Evolutionary conservation across 1,140 invertebrate species (phyloP).

Genomic region (Polyergus mexicanus): DNA sequence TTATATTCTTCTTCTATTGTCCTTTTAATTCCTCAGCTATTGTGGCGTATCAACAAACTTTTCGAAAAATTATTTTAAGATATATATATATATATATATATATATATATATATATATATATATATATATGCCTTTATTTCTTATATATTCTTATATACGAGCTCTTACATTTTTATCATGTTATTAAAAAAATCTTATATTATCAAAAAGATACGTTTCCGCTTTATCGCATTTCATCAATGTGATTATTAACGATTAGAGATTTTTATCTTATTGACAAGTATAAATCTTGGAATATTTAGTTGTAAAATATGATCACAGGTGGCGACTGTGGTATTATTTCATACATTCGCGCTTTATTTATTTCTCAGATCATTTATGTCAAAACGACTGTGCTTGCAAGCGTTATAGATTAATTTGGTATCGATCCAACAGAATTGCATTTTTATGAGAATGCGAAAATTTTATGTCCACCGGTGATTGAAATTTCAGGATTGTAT

Average conservation of each 20-base stretch:
- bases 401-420: neutral
- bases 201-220: too few species aligned
- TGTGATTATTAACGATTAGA: neutral
- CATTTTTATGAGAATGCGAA: neutral
- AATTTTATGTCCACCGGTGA: neutral
- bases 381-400: neutral
- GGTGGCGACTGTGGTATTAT: constrained; percentile 9
- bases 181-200: too few species aligned
- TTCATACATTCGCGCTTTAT: neutral
- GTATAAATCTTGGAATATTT: neutral
- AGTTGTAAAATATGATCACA: neutral
- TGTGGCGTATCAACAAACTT: neutral
- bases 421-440: neutral
- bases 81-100: neutral
- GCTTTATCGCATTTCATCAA: neutral
- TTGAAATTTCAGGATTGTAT: neutral
- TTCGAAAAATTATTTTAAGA: neutral
- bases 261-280: neutral
- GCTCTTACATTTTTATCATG: too few species aligned
- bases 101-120: neutral
- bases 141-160: neutral
- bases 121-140: neutral
- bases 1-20: neutral
- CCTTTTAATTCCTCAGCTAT: neutral
- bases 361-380: neutral